These are phyloP conservation scores for Apodemus agrarius DNA, from an alignment of 2,797 vertebrate species.

Conservation along the genomic window DNA sequence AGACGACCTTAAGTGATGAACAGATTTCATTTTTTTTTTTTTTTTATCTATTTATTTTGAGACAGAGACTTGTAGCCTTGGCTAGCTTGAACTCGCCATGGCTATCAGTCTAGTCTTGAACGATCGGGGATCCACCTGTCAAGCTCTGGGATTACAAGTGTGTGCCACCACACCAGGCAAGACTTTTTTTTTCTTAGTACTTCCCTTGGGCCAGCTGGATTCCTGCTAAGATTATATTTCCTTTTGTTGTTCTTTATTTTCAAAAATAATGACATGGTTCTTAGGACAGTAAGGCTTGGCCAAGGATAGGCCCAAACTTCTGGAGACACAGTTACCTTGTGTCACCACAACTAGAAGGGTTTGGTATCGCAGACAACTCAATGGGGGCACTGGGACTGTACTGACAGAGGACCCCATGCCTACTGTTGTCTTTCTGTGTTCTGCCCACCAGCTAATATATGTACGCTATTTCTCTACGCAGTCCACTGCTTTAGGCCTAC, in stretches of 20 bases:
- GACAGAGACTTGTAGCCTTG: neutral
- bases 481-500: slow-evolving; percentile 61
- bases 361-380: slow-evolving; percentile 86
- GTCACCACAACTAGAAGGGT: slow-evolving; percentile 77
- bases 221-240: slow-evolving; percentile 77
- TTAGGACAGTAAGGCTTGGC: slow-evolving; percentile 85
- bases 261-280: slow-evolving; percentile 83
- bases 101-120: neutral
- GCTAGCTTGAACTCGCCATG: neutral
- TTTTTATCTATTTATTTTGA: neutral
- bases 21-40: slow-evolving; percentile 33
- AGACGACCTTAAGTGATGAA: neutral
- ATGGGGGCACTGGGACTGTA: slow-evolving; percentile 79
- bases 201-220: neutral
- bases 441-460: slow-evolving; percentile 50
- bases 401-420: slow-evolving; percentile 72
- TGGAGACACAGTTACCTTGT: slow-evolving; percentile 88
- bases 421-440: slow-evolving; percentile 27
- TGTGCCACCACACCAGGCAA: neutral
- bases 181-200: neutral
- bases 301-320: slow-evolving; percentile 87
- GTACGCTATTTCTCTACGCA: slow-evolving; percentile 41
- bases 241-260: slow-evolving; percentile 78
- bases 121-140: neutral
- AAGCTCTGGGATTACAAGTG: neutral